phyloP scores from a whole-genome alignment of 2,113 vertebrate species.

The Tachysurus vachellii region DNA sequence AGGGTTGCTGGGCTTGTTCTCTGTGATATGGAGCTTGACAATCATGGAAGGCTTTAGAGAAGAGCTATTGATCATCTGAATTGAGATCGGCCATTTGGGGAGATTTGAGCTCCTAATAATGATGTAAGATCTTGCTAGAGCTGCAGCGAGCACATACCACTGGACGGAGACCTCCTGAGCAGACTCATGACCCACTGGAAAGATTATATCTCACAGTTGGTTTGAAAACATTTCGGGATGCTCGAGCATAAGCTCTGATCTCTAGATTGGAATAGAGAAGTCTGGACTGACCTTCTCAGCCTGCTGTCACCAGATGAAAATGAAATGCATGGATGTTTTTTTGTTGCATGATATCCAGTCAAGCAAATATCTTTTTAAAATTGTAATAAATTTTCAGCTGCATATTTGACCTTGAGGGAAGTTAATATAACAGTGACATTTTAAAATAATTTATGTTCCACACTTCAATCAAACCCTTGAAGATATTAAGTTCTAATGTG shows the following conservation, averaged over 20 bases:
- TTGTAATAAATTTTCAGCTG: not conserved
- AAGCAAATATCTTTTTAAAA: too few species aligned
- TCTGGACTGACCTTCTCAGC: not conserved
- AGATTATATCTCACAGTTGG: not conserved
- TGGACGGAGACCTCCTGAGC: not conserved
- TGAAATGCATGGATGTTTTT: not conserved
- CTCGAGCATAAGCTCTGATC: not conserved
- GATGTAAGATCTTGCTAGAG: not conserved
- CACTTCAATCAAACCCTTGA: not conserved
- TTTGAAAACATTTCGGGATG: not conserved
- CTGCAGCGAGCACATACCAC: not conserved
- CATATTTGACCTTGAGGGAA: too few species aligned
- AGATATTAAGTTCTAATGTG: not conserved
- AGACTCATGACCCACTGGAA: not conserved
- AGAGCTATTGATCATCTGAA: not conserved
- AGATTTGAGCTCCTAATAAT: not conserved
- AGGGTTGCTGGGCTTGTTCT: not conserved
- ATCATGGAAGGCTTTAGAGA: not conserved
- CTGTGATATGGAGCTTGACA: not conserved
- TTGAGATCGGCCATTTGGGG: not conserved
- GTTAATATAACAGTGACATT: not conserved
- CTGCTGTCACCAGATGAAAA: not conserved
- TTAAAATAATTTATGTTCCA: not conserved
- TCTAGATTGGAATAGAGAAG: not conserved
- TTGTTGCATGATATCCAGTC: too few species aligned